Conservation (phyloP, 2,797 vertebrate species). For the Vultur gryphus region DNA sequence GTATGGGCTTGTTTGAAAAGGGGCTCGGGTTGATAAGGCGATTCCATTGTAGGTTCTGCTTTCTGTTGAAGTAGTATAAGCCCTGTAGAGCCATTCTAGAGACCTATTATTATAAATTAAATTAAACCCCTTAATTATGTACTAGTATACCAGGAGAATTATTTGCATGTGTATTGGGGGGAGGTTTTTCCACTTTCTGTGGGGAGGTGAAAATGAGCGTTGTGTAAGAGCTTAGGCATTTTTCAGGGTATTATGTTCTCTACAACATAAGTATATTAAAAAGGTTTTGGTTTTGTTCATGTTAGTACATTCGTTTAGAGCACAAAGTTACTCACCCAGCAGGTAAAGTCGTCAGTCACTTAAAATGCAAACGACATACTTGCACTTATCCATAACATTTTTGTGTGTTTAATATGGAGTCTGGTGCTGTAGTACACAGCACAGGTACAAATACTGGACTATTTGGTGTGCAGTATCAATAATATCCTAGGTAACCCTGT, state of each 20-base stretch:
- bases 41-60: background rate
- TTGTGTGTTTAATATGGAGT: background rate
- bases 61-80: background rate
- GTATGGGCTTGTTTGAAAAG: rapidly evolving
- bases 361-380: background rate
- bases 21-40: background rate
- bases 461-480: background rate
- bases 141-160: background rate
- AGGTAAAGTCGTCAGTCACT: background rate
- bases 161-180: background rate
- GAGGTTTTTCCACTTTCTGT: background rate
- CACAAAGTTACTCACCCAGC: background rate
- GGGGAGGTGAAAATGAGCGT: background rate
- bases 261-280: background rate
- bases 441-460: background rate
- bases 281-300: background rate
- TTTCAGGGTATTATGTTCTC: background rate
- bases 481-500: background rate
- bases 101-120: background rate
- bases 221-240: constrained; percentile 3
- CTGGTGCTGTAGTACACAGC: background rate
- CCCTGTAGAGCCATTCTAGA: background rate
- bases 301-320: background rate
- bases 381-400: background rate
- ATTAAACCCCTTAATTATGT: background rate